Conservation (phyloP, 2,113 vertebrate species). For the Rhea pennata region DNA sequence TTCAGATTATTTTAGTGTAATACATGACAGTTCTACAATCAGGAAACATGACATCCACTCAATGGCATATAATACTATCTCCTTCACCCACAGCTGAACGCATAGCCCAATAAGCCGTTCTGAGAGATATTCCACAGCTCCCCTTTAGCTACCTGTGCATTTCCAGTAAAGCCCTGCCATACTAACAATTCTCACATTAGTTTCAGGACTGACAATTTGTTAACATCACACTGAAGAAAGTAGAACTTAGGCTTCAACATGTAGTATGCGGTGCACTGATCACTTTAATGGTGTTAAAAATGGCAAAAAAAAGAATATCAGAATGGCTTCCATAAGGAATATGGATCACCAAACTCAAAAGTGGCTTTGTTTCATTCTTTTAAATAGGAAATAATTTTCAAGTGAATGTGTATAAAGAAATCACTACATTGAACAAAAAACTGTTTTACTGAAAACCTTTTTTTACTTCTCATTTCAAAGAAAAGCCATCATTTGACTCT, state of each 20-base stretch:
- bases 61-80: not conserved
- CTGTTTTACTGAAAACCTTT: not conserved
- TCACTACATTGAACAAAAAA: not conserved
- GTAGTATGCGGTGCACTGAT: not conserved
- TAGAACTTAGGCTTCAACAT: not conserved
- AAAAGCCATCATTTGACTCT: not conserved
- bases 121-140: not conserved
- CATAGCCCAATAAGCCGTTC: not conserved
- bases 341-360: not conserved
- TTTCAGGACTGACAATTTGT: not conserved
- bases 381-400: not conserved
- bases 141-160: accelerated
- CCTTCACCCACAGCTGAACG: not conserved
- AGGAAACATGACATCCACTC: not conserved
- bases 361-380: not conserved
- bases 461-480: not conserved
- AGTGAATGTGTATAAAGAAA: not conserved
- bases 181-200: not conserved
- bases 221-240: not conserved
- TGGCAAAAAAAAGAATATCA: not conserved
- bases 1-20: not conserved
- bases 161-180: not conserved
- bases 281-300: not conserved
- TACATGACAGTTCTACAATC: not conserved
- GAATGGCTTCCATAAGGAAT: not conserved